Evolutionary conservation across 2,888 invertebrate species (phyloP).

Genomic region (Lepeophtheirus nordmannii): DNA sequence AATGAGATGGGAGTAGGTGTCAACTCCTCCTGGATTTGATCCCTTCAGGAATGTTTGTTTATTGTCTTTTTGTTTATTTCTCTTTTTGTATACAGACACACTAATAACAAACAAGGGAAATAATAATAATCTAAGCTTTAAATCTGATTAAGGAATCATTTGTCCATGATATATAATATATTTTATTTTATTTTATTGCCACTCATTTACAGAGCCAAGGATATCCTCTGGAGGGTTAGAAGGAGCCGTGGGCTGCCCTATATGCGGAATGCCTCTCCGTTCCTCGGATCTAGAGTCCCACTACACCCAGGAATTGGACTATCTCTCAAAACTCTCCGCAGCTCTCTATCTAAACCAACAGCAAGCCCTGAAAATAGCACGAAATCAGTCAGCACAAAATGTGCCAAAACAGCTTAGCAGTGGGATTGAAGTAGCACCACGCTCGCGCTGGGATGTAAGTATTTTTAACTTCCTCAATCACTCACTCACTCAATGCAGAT

Average conservation of each 20-base stretch:
- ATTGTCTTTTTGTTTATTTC: no score
- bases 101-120: no score
- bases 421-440: slow-evolving; percentile 1
- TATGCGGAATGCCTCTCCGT: neutral
- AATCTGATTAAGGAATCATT: no score
- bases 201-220: no score
- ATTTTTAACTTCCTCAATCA: neutral
- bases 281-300: neutral
- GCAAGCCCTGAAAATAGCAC: neutral
- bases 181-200: no score
- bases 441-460: slow-evolving; percentile 17
- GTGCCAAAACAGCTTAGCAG: neutral
- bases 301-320: neutral
- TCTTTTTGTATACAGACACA: no score
- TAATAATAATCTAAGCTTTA: no score
- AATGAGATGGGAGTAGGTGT: no score
- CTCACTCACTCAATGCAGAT: neutral
- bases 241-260: neutral
- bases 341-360: neutral
- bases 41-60: no score
- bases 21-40: no score
- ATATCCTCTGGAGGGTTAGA: no score
- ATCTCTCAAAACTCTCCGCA: neutral
- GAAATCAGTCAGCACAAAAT: neutral
- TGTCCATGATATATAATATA: no score